Evolutionary conservation across 92 coral and sea anemone genomes (phyloP).

Genomic region (Phenganax marumi): DNA sequence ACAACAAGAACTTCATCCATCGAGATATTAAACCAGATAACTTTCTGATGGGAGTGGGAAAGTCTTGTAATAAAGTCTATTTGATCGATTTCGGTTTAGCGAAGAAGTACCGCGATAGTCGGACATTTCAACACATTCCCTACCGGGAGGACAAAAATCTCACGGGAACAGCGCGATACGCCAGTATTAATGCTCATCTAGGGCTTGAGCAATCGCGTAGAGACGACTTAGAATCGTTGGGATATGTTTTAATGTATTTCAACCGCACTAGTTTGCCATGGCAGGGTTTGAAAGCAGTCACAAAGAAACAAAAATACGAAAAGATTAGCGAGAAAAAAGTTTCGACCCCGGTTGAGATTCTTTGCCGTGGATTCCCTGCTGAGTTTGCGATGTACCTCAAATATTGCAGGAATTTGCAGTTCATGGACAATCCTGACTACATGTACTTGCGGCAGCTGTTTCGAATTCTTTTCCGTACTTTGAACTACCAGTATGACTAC

Average conservation of each 20-base stretch:
- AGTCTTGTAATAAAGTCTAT: conserved; percentile 92
- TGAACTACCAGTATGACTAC: conserved; percentile 96
- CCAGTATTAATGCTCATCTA: conserved; percentile 95
- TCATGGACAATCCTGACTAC: conserved; percentile 94
- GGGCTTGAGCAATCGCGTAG: conserved; percentile 97
- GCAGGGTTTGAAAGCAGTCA: conserved; percentile 98
- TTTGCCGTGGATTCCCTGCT: conserved; percentile 98
- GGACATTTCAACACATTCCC: conserved; percentile 89
- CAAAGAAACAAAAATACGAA: conserved; percentile 97
- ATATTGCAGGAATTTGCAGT: conserved; percentile 93
- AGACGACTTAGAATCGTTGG: conserved; percentile 97
- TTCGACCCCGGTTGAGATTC: conserved; percentile 95
- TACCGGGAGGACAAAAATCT: conserved; percentile 97
- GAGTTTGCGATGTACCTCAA: conserved; percentile 99
- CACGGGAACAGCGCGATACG: conserved; percentile 97
- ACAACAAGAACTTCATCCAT: conserved; percentile 98
- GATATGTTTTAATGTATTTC: conserved; percentile 97
- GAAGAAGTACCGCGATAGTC: conserved; percentile 91
- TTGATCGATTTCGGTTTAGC: conserved; percentile 98
- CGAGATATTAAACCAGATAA: conserved; percentile 99
- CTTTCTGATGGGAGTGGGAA: conserved; percentile 99
- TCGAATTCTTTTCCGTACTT: conserved; percentile 91
- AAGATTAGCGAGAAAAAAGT: conserved; percentile 99
- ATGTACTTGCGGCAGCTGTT: conserved; percentile 97
- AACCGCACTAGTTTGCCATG: conserved; percentile 96